Percentiles rank a stretch among this genome's conserved stretches.
phyloP scores from a whole-genome alignment of 2,888 invertebrate species.

The Anarsia innoxiella region DNA sequence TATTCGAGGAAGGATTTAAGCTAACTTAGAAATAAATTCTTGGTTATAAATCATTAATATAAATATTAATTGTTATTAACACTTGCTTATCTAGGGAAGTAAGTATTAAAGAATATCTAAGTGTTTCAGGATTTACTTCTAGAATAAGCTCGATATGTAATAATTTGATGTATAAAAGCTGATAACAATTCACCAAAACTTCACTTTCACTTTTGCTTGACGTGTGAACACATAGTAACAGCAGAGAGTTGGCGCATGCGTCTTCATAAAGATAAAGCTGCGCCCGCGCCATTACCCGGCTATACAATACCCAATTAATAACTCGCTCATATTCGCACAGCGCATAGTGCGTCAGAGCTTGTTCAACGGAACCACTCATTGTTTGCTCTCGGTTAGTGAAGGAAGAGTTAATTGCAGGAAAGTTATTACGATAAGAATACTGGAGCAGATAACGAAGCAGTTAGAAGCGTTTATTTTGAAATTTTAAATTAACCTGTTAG shows the following conservation, averaged over 20 bases:
- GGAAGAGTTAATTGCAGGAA: slow-evolving; percentile 26
- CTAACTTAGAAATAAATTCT: too few relatives aligned
- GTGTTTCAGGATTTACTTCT: too few relatives aligned
- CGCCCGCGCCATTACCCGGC: slow-evolving; percentile 32
- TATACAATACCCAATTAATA: slow-evolving; percentile 43
- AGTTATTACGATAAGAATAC: slow-evolving; percentile 4
- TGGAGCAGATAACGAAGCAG: neutral
- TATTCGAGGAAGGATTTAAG: too few relatives aligned
- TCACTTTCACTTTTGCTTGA: slow-evolving; percentile 5
- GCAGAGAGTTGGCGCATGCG: slow-evolving; percentile 22
- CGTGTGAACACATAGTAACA: slow-evolving; percentile 13
- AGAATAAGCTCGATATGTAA: too few relatives aligned
- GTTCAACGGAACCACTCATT: slow-evolving; percentile 24
- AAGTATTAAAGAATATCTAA: too few relatives aligned
- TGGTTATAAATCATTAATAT: too few relatives aligned
- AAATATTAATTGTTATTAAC: too few relatives aligned
- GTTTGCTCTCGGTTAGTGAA: slow-evolving; percentile 17
- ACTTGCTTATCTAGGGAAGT: too few relatives aligned
- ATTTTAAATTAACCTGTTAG: too few relatives aligned
- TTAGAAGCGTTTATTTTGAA: too few relatives aligned
- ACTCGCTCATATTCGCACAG: slow-evolving; percentile 22
- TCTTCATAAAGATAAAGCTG: slow-evolving; percentile 37
- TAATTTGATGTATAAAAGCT: too few relatives aligned
- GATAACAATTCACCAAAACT: too few relatives aligned
- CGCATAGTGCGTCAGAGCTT: slow-evolving; percentile 14